Evolutionary conservation across 2,113 vertebrate genomes (phyloP).

Genomic region (Lagopus leucura): DNA sequence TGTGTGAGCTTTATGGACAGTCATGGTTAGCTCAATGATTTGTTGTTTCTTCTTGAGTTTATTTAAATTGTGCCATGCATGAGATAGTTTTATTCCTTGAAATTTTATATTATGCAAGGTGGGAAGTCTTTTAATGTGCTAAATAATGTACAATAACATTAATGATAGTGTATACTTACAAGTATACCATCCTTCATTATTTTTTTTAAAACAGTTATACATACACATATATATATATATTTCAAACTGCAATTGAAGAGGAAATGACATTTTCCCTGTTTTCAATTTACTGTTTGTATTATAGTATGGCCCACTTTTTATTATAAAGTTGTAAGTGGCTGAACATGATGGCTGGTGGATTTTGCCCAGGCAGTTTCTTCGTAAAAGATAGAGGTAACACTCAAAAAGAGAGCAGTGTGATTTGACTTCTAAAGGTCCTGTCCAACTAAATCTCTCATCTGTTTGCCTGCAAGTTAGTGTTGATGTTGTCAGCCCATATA

Average conservation of each 20-base stretch:
- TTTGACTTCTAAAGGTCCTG: not conserved
- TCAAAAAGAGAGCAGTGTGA: not conserved
- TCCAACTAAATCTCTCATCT: not conserved
- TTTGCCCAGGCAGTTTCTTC: not conserved
- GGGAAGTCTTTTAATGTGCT: constrained; percentile 66
- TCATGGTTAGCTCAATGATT: constrained; percentile 68
- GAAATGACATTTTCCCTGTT: not conserved
- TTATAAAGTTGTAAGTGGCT: not conserved
- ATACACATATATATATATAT: not conserved
- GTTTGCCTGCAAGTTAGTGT: not conserved
- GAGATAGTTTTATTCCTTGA: constrained; percentile 73
- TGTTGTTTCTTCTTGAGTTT: constrained; percentile 64
- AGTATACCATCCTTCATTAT: constrained; percentile 11
- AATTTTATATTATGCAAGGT: constrained; percentile 64
- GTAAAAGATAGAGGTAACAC: not conserved
- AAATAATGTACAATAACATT: constrained; percentile 28
- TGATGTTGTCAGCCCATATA: not conserved
- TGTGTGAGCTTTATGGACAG: constrained; percentile 53
- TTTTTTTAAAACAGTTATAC: not conserved
- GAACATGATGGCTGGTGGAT: not conserved
- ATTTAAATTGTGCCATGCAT: constrained; percentile 71
- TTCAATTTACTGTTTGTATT: not conserved
- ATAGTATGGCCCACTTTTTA: not conserved
- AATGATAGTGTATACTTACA: constrained; percentile 24
- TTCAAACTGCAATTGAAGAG: not conserved